Conservation (phyloP, 2,888 invertebrate species). For the Suillia variegata region DNA sequence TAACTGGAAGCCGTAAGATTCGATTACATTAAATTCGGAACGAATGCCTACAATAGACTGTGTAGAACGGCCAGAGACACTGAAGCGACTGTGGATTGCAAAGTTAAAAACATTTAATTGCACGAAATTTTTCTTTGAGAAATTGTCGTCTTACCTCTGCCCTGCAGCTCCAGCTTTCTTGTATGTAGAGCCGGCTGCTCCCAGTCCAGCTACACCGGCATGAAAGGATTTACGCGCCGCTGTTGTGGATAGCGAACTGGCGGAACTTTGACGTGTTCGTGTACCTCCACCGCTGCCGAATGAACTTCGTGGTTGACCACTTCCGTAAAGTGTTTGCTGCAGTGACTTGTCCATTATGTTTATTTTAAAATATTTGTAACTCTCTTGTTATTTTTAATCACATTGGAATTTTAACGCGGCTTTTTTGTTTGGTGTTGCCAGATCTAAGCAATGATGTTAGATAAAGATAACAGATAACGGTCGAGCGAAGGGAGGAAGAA, state of each 20-base stretch:
- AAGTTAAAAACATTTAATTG: neutral
- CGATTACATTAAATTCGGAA: slow-evolving; percentile 74
- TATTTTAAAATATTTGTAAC: too few relatives aligned
- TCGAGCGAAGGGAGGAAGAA: too few relatives aligned
- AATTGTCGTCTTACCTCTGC: slow-evolving; percentile 23
- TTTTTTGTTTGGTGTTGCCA: too few relatives aligned
- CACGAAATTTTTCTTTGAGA: neutral
- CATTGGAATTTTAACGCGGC: too few relatives aligned
- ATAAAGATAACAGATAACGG: too few relatives aligned
- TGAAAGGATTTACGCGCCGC: slow-evolving; percentile 47
- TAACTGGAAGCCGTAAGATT: slow-evolving; percentile 79
- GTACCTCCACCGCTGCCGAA: slow-evolving; percentile 29
- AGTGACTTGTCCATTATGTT: neutral
- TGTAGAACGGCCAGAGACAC: slow-evolving; percentile 68
- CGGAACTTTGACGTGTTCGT: slow-evolving; percentile 41
- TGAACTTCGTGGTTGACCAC: slow-evolving; percentile 40
- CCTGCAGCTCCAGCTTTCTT: slow-evolving; percentile 33
- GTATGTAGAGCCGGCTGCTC: slow-evolving; percentile 43
- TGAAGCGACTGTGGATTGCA: slow-evolving; percentile 62
- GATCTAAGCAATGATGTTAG: too few relatives aligned
- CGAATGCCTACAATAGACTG: slow-evolving; percentile 78
- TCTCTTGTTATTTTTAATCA: too few relatives aligned
- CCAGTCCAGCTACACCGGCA: slow-evolving; percentile 38
- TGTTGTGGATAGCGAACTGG: slow-evolving; percentile 33
- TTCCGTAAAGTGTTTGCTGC: slow-evolving; percentile 48